Percentiles rank a stretch among this genome's conserved stretches.
Evolutionary conservation across 2,113 vertebrate species (phyloP).

Genomic region (Corythornis madagascariensis): DNA sequence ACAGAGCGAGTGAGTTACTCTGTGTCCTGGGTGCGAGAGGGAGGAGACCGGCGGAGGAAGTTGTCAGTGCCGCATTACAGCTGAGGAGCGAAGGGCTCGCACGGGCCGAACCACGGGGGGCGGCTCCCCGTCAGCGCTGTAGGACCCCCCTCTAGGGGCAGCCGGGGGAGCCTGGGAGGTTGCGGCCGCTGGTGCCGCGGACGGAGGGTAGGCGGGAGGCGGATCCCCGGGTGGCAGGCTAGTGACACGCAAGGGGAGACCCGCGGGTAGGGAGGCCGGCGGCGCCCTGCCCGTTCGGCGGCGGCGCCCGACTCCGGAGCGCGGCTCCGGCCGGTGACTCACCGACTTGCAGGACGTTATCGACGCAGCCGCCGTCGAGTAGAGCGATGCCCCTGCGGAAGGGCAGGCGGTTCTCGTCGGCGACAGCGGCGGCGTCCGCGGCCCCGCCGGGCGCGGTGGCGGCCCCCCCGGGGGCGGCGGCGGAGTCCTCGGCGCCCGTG

Average conservation of each 20-base stretch:
- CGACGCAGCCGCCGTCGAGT: constrained; percentile 92
- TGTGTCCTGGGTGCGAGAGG: neutral
- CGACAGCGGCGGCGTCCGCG: constrained; percentile 9
- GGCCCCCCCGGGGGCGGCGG: constrained; percentile 55
- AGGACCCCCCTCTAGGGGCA: neutral
- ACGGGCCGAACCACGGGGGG: neutral
- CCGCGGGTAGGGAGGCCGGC: neutral
- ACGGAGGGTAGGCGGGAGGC: neutral
- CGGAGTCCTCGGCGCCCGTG: constrained; percentile 82
- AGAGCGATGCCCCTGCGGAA: constrained; percentile 92
- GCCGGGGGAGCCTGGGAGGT: no score
- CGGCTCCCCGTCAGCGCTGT: neutral
- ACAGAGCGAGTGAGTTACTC: neutral
- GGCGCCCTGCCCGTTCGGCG: neutral
- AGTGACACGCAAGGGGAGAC: no score
- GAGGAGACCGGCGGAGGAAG: neutral
- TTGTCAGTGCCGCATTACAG: neutral
- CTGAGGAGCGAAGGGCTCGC: neutral
- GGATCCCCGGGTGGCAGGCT: neutral
- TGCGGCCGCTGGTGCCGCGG: neutral
- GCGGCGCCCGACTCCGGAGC: neutral
- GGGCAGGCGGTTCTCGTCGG: constrained; percentile 86
- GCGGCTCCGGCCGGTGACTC: constrained; percentile 72
- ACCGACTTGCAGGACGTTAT: constrained; percentile 98
- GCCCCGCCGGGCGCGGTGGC: neutral